Evolutionary conservation across 2,113 vertebrate genomes (phyloP).

Genomic region (Erythrocercus mccallii): DNA sequence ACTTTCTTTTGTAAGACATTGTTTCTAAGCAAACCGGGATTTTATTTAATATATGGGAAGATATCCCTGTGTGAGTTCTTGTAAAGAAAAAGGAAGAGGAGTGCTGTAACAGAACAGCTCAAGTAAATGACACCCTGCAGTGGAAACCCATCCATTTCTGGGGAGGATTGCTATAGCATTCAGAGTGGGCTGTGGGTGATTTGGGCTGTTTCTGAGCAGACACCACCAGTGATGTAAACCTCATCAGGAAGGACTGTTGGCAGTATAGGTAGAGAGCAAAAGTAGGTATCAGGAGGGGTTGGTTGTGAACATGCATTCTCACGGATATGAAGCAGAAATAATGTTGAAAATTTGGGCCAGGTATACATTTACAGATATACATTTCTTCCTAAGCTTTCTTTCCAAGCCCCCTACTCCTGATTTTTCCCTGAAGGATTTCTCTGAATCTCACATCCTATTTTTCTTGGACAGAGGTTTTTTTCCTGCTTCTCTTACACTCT

Average conservation of each 20-base stretch:
- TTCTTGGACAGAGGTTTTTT: background rate
- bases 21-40: background rate
- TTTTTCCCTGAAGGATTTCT: background rate
- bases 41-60: background rate
- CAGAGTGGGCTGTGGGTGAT: background rate
- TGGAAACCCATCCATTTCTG: background rate
- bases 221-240: background rate
- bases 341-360: background rate
- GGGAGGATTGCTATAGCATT: background rate
- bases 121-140: background rate
- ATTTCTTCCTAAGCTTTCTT: background rate
- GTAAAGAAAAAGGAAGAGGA: background rate
- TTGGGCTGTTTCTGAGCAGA: background rate
- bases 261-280: background rate
- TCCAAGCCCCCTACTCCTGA: background rate
- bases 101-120: background rate
- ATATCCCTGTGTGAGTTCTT: background rate
- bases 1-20: background rate
- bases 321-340: background rate
- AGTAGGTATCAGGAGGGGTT: background rate
- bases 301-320: background rate
- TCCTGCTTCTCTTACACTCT: background rate
- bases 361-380: background rate
- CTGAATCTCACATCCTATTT: background rate
- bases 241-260: background rate